Evolutionary conservation across 64 coral and sea anemone species (phyloP).

Genomic region (Orbicella faveolata): DNA sequence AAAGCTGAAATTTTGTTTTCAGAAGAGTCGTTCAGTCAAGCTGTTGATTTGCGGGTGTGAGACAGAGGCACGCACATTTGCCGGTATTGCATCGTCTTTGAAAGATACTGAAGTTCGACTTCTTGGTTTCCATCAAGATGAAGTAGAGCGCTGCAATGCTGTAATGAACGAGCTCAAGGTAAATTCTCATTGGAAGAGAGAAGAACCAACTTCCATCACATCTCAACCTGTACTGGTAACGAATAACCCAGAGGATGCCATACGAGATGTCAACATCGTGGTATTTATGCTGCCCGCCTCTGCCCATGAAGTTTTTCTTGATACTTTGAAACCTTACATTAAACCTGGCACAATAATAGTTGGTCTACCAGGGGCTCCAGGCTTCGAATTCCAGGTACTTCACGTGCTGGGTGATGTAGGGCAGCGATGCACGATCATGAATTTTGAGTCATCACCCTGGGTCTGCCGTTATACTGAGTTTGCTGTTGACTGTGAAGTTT

Average conservation of each 20-base stretch:
- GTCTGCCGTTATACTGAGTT: constrained; percentile 10
- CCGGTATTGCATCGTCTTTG: constrained; percentile 64
- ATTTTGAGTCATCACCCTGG: constrained; percentile 76
- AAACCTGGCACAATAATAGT: constrained; percentile 57
- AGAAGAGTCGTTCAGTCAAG: constrained; percentile 11
- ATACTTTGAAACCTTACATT: constrained; percentile 42
- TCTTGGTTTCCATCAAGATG: constrained; percentile 66
- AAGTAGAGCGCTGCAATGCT: constrained; percentile 53
- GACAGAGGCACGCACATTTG: constrained; percentile 61
- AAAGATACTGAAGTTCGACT: constrained; percentile 62
- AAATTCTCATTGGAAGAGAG: background rate
- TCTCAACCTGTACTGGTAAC: constrained; percentile 49
- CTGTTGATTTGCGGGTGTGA: constrained; percentile 76
- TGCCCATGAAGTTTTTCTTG: constrained; percentile 46
- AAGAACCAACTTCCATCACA: background rate
- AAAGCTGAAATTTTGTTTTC: background rate
- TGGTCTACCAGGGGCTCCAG: constrained; percentile 61
- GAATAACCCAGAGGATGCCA: constrained; percentile 52
- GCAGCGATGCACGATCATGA: constrained; percentile 10
- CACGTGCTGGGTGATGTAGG: constrained; percentile 27
- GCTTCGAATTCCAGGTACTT: constrained; percentile 56
- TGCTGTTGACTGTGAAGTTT: constrained; percentile 17
- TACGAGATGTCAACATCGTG: constrained; percentile 28
- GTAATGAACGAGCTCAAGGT: constrained; percentile 11
- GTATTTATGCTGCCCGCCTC: constrained; percentile 24